Evolutionary conservation across 2,797 vertebrate species (phyloP).

Genomic region (Natrix natrix): DNA sequence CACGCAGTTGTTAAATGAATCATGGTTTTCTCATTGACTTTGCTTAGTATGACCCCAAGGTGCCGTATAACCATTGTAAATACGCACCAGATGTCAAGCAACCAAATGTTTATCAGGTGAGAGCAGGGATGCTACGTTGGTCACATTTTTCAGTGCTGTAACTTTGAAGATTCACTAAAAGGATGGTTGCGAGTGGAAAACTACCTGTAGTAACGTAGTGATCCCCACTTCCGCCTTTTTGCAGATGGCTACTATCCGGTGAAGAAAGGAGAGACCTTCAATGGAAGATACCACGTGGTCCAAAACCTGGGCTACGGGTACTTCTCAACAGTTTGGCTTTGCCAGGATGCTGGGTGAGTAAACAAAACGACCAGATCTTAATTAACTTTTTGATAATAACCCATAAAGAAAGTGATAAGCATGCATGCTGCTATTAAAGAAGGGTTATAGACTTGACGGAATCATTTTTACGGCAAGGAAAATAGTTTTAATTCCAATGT

Average conservation of each 20-base stretch:
- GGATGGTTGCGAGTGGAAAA: background rate
- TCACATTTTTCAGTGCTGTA: background rate
- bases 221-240: rapidly evolving
- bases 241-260: conserved; percentile 77
- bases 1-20: background rate
- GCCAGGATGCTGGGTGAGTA: conserved; percentile 73
- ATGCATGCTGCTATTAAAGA: background rate
- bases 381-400: background rate
- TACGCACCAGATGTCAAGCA: background rate
- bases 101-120: background rate
- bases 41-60: background rate
- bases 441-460: background rate
- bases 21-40: background rate
- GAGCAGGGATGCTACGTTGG: background rate
- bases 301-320: conserved; percentile 78
- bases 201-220: background rate
- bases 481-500: background rate
- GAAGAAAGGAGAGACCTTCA: conserved; percentile 76
- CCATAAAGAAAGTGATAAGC: background rate
- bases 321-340: conserved; percentile 87
- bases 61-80: background rate
- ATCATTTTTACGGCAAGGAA: background rate
- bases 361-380: rapidly evolving
- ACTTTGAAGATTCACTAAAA: background rate
- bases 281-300: conserved; percentile 77